Percentiles rank a stretch among this genome's conserved stretches.
phyloP scores from a whole-genome alignment of 2,888 invertebrate species.

The Nymphalis urticae region DNA sequence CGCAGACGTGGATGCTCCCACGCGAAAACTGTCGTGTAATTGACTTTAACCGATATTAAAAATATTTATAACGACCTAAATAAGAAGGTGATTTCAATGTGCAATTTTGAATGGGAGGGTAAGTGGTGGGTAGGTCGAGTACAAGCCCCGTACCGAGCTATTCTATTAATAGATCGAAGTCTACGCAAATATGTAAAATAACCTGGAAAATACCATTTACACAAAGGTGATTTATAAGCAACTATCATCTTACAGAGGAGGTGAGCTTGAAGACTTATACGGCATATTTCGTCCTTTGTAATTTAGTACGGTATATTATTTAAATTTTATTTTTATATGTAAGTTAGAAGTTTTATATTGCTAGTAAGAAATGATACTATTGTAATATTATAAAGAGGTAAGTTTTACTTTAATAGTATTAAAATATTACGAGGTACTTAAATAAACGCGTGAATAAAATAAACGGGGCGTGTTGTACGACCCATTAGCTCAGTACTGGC shows the following conservation, averaged over 20 bases:
- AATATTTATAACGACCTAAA: constrained; percentile 6
- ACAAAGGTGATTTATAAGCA: constrained; percentile 1
- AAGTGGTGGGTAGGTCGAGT: constrained; percentile 32
- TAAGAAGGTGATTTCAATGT: constrained; percentile 4
- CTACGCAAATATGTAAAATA: constrained; percentile 15
- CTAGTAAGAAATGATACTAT: too few relatives aligned
- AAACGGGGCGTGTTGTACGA: too few relatives aligned
- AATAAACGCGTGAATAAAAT: too few relatives aligned
- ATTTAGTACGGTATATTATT: too few relatives aligned
- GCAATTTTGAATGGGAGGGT: constrained; percentile 15
- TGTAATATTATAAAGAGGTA: too few relatives aligned
- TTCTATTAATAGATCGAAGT: constrained; percentile 22
- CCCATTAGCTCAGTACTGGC: too few relatives aligned
- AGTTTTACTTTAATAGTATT: too few relatives aligned
- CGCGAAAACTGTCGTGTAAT: background rate
- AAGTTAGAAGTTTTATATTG: too few relatives aligned
- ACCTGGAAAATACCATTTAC: constrained; percentile 4
- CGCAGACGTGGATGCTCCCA: background rate
- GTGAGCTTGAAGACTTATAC: background rate
- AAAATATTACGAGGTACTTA: too few relatives aligned
- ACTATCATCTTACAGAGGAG: background rate
- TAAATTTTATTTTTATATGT: too few relatives aligned
- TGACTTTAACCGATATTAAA: background rate
- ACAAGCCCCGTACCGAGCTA: constrained; percentile 11
- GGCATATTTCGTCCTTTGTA: too few relatives aligned